A percentile compares a stretch with the other conserved stretches of the same genome.
Evolutionary conservation across 2,113 vertebrate species (phyloP).

Genomic region (Pachypanchax playfairii): DNA sequence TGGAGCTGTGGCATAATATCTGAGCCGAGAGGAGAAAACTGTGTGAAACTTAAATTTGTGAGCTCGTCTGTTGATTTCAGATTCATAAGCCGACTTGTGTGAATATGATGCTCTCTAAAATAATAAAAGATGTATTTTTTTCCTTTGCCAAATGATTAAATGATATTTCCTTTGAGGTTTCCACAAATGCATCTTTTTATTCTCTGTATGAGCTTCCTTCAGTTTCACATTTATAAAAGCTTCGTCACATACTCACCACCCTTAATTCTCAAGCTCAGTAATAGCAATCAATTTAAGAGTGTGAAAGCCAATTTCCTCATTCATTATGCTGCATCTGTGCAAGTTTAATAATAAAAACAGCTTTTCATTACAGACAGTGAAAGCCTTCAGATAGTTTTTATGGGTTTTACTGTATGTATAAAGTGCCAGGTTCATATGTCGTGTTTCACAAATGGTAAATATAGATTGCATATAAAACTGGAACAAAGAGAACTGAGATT

Average conservation of each 20-base stretch:
- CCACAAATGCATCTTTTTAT: conserved; percentile 35
- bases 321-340: conserved; percentile 23
- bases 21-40: conserved; percentile 44
- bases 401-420: conserved; percentile 4
- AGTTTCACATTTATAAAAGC: conserved; percentile 47
- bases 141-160: conserved; percentile 7
- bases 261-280: conserved; percentile 48
- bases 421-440: neutral
- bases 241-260: conserved; percentile 34
- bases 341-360: conserved; percentile 17
- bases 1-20: conserved; percentile 60
- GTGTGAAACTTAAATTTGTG: conserved; percentile 30
- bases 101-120: conserved; percentile 7
- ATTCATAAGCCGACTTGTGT: conserved; percentile 19
- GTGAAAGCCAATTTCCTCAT: conserved; percentile 42
- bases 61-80: conserved; percentile 35
- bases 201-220: conserved; percentile 25
- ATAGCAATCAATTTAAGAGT: conserved; percentile 43
- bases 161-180: conserved; percentile 18
- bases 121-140: conserved; percentile 14
- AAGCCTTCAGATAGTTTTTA: conserved; percentile 21
- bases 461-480: conserved; percentile 7
- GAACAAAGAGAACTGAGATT: neutral
- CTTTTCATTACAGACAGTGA: conserved; percentile 11
- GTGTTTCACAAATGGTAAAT: conserved; percentile 1